Evolutionary conservation across 2,797 vertebrate genomes (phyloP).

Genomic region (Bovichtus variegatus): DNA sequence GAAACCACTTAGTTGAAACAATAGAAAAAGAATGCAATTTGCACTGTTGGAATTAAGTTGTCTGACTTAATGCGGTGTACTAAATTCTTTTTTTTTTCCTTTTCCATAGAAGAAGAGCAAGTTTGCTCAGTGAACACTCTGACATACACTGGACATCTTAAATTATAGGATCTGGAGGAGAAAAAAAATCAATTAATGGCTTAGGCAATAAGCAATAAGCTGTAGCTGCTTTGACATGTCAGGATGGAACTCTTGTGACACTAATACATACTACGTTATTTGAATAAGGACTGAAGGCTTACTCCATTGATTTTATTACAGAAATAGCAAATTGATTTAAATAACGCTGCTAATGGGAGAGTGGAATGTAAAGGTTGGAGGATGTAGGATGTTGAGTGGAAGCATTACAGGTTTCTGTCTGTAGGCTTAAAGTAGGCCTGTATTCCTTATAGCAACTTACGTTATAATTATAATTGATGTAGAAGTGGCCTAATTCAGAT

Average conservation of each 20-base stretch:
- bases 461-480: too few relatives aligned
- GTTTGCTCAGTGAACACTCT: slow-evolving; percentile 56
- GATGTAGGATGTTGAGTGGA: slow-evolving; percentile 30
- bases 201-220: slow-evolving; percentile 76
- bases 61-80: slow-evolving; percentile 62
- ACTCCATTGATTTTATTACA: slow-evolving; percentile 75
- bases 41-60: slow-evolving; percentile 71
- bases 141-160: slow-evolving; percentile 73
- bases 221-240: slow-evolving; percentile 65
- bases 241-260: slow-evolving; percentile 71
- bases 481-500: not conserved
- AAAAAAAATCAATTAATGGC: slow-evolving; percentile 77
- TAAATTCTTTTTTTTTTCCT: slow-evolving; percentile 9
- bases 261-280: slow-evolving; percentile 73
- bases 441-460: not conserved
- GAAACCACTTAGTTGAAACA: slow-evolving; percentile 88
- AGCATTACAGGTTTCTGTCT: slow-evolving; percentile 11
- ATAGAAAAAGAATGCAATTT: slow-evolving; percentile 81
- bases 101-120: slow-evolving; percentile 32
- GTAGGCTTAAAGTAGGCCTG: slow-evolving; percentile 16
- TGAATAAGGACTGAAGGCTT: slow-evolving; percentile 74
- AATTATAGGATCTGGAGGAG: slow-evolving; percentile 66
- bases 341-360: slow-evolving; percentile 67
- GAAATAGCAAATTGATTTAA: slow-evolving; percentile 76
- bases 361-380: slow-evolving; percentile 57